Evolutionary conservation across 1,140 invertebrate genomes (phyloP).

Genomic region (Mycetomoellerius zeteki): DNA sequence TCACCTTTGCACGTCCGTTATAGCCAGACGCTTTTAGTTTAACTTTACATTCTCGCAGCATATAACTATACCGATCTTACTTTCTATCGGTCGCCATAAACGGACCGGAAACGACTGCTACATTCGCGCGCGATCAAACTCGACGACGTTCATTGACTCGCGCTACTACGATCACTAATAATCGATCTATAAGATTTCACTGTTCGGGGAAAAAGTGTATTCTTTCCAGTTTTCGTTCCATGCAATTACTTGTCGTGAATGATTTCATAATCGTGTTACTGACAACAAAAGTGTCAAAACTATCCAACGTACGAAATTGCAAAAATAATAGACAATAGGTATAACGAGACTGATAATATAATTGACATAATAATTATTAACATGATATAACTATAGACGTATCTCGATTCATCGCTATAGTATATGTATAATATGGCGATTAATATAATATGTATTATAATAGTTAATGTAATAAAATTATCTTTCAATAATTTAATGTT

Average conservation of each 20-base stretch:
- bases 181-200: constrained; percentile 43
- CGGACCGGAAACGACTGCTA: constrained; percentile 35
- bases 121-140: constrained; percentile 26
- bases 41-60: constrained; percentile 21
- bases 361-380: background rate
- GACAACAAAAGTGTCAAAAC: constrained; percentile 16
- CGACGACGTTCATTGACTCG: constrained; percentile 35
- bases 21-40: background rate
- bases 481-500: background rate
- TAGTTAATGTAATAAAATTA: background rate
- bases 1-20: constrained; percentile 52
- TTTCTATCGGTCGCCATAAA: constrained; percentile 58
- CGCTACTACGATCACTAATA: constrained; percentile 9
- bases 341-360: background rate
- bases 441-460: constrained; percentile 1
- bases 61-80: constrained; percentile 42
- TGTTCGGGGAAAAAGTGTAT: constrained; percentile 12
- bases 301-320: background rate
- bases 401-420: background rate
- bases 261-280: background rate
- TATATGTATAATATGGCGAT: background rate
- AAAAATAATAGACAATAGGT: background rate
- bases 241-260: background rate
- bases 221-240: background rate
- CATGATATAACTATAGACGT: background rate